Base-by-base conservation (phyloP, 2,797 vertebrate species). In the Florisuga fusca region DNA sequence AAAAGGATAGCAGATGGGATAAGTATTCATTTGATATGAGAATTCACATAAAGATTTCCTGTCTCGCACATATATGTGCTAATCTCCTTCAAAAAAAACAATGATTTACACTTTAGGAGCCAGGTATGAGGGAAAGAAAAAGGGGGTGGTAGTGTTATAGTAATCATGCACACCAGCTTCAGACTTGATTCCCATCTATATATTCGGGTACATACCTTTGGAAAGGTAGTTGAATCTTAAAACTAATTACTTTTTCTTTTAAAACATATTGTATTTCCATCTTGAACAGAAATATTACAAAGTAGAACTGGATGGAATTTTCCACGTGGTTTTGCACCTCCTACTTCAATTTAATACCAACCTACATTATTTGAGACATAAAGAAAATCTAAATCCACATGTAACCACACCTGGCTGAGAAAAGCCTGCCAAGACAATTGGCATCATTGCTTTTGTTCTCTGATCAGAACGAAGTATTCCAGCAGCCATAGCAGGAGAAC, bases 61-160 rank as follows among this genome's bases (percentile, higher is more conserved):
- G 41, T 41, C 62, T 90, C 90, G 43, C 38, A 68, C 7, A 5
- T 66, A 12, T 63, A 85, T 53, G 36, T 48, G 4, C 8, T 64
- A 59, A 87, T 15, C 5, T 45, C 11, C 16, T 78, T 80, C 55
- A 69, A 87, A 61, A 87, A 61, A 90, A 63, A 43, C 5, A 64
- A 38, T 34, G 80, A 50, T 26, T 38, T 74, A 54, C 8, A 18
- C n/a, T 59, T 72, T 72, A 27, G 53, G 51, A 82, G 34, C 3
- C 31, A 62, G 15, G 14, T 62, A 50, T 26, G 38, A 15, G 38
- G 38, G 13, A 33, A 75, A 84, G 81, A 25, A 58, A 25, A 38
- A 19, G 0, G 0, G 7, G 8, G 9, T 4, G 15, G 5, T 14
- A 41, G 15, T 9, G 6, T 9, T 34, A 38, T 14, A 55, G 72